These are phyloP conservation scores for Cyprinus carpio DNA, from an alignment of 2,113 vertebrate species.

Conservation along the genomic window DNA sequence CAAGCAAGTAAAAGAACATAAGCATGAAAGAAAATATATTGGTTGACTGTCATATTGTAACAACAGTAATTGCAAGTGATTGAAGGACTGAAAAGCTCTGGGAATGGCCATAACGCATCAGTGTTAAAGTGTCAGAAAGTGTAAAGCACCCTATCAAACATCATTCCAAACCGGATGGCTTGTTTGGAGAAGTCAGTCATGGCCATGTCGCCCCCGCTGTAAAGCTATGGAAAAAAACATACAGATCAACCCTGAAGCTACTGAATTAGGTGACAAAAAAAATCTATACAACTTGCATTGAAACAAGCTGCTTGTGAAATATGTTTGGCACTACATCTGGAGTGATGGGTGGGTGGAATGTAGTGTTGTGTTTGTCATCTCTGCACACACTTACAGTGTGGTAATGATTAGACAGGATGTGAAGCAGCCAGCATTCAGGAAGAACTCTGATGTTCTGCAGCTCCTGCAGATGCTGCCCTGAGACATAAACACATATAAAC, in stretches of 20 bases:
- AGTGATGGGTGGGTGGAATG: neutral
- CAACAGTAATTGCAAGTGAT: neutral
- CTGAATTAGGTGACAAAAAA: neutral
- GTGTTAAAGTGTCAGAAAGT: neutral
- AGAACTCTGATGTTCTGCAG: conserved; percentile 51
- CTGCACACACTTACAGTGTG: conserved; percentile 42
- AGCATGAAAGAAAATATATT: neutral
- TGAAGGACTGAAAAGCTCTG: neutral
- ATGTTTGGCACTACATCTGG: neutral
- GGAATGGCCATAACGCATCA: neutral
- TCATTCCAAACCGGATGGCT: conserved; percentile 54
- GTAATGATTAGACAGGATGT: conserved; percentile 47
- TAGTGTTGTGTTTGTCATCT: neutral
- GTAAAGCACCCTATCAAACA: conserved; percentile 38
- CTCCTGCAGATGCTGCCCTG: conserved; percentile 54
- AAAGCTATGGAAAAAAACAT: conserved; percentile 36
- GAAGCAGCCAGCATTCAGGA: conserved; percentile 50
- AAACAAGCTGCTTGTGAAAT: conserved; percentile 5
- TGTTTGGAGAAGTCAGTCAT: conserved; percentile 51
- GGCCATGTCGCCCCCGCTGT: conserved; percentile 54
- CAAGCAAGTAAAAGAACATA: neutral
- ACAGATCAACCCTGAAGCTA: neutral
- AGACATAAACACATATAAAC: neutral
- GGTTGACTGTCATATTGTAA: neutral
- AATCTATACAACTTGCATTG: neutral